These are phyloP conservation scores for Cathartes aura DNA, from an alignment of 2,113 vertebrate genomes.

Conservation along the genomic window DNA sequence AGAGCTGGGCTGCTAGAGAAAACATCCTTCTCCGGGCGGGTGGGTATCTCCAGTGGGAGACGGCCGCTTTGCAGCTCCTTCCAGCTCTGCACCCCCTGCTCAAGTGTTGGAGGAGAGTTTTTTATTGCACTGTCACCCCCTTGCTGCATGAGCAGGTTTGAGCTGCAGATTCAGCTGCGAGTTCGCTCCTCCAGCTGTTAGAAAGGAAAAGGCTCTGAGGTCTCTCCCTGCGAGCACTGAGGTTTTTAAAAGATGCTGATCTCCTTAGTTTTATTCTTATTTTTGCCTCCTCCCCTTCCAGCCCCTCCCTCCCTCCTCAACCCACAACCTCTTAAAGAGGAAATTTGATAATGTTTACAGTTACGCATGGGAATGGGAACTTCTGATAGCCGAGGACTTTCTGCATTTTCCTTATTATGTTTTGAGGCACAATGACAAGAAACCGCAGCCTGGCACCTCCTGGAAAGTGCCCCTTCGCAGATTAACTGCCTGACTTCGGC, in stretches of 20 bases:
- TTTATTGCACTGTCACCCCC: not conserved
- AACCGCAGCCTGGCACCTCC: not conserved
- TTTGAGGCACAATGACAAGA: not conserved
- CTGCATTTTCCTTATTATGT: not conserved
- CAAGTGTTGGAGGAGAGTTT: not conserved
- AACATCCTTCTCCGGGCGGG: not conserved
- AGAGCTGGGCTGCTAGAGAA: not conserved
- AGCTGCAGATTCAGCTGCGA: not conserved
- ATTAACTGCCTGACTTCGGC: not conserved
- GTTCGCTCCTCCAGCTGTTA: not conserved
- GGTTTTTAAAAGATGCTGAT: not conserved
- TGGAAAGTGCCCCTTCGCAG: not conserved
- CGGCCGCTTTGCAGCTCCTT: not conserved
- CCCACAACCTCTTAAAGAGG: not conserved
- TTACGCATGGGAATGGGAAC: not conserved
- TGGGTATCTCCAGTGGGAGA: not conserved
- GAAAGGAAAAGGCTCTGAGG: not conserved
- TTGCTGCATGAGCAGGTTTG: accelerated
- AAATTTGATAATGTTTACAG: not conserved
- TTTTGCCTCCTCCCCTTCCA: not conserved
- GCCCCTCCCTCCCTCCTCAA: not conserved
- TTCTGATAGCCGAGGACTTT: not conserved
- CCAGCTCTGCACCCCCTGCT: not conserved
- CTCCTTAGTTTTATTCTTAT: not conserved
- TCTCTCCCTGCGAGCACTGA: not conserved